Base-by-base conservation (phyloP, 2,113 vertebrate genomes). In the Elephantulus edwardii region DNA sequence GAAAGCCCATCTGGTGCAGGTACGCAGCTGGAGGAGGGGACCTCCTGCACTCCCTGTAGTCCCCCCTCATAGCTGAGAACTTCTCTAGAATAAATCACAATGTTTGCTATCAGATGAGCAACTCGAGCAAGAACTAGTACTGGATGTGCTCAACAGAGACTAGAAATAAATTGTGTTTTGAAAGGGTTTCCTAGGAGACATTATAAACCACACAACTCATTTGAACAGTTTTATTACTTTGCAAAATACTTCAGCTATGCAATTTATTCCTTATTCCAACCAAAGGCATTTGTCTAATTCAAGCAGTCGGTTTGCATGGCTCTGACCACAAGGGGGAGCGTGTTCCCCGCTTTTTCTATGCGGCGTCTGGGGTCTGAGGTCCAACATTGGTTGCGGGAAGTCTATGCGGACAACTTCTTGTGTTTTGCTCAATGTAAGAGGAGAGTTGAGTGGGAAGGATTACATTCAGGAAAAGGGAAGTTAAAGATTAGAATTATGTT, bases 311-410 rank as follows among this genome's bases (percentile, higher is more conserved):
- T 6, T 68, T 33, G 38, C 22, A 6, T 1, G 4, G 20, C 28
- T 75, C 30, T 70, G 83, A 38, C 76, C 90, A 91, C 76, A 78
- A 90, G 92, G 76, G 38, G 90, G 83, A n/a, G n/a, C 87, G 28
- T 64, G 48, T 44, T 3, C 19, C 56, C 26, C 26, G 56, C 19
- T 22, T 58, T 58, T 58, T 24, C 20, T 58, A 58, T 17, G 14
- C 14, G 52, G 52, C 52, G 20, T 54, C 20, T 20, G 14, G n/a
- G 14, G 52, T 10, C 5, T 54, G 52, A 17, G 52, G 54, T 22
- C n/a, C n/a, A n/a, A n/a, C n/a, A 24, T 24, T 56, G 17, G n/a
- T 10, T 26, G 17, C 12, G 50, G n/a, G 30, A 56, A 42, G 44
- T 48, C 38, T 9, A 24, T n/a, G 52, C 33, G 10, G 35, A n/a